These are phyloP conservation scores for Andrena hattorfiana DNA, from an alignment of 2,888 invertebrate species.

Conservation along the genomic window DNA sequence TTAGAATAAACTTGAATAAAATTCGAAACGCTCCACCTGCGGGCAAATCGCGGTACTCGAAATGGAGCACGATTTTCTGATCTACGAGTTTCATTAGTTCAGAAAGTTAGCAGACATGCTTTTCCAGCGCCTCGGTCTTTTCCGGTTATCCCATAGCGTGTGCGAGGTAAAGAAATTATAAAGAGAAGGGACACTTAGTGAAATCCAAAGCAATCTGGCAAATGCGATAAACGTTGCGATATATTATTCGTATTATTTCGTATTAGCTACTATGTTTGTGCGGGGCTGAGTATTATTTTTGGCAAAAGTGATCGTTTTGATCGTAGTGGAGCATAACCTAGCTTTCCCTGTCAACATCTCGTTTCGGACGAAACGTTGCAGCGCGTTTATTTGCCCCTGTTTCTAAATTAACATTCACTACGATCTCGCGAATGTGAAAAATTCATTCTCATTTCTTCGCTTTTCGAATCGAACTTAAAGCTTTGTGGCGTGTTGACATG, in stretches of 20 bases:
- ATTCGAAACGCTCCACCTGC: slow-evolving; percentile 17
- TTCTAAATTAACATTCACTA: not conserved
- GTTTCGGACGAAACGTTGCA: not conserved
- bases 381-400: not conserved
- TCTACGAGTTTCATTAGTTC: slow-evolving; percentile 29
- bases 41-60: not conserved
- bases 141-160: slow-evolving; percentile 79
- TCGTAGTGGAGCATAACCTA: slow-evolving; percentile 57
- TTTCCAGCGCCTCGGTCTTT: slow-evolving; percentile 67
- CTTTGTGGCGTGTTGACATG: not conserved
- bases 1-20: not conserved
- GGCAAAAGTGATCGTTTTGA: slow-evolving; percentile 6
- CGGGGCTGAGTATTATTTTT: slow-evolving; percentile 63
- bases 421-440: not conserved
- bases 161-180: slow-evolving; percentile 77
- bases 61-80: not conserved
- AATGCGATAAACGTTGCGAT: slow-evolving; percentile 19
- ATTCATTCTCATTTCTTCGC: not conserved
- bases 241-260: slow-evolving; percentile 13
- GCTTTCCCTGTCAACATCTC: slow-evolving; percentile 31
- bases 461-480: not conserved
- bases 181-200: slow-evolving; percentile 45
- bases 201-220: slow-evolving; percentile 76
- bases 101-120: slow-evolving; percentile 33
- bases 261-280: slow-evolving; percentile 15